Evolutionary conservation across 2,113 vertebrate genomes (phyloP).

Genomic region (Catharus minimus): DNA sequence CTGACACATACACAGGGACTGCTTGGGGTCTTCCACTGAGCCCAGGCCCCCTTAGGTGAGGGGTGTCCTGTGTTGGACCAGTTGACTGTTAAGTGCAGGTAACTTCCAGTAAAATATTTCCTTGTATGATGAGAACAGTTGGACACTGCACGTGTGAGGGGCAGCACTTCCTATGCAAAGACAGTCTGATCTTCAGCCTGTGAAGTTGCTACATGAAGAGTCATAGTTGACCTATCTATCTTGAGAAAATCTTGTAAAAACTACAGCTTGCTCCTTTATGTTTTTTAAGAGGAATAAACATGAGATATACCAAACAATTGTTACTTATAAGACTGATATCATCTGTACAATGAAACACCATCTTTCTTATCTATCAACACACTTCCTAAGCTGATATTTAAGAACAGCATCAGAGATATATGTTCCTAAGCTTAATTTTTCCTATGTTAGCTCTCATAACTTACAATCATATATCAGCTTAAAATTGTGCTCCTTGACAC

Average conservation of each 20-base stretch:
- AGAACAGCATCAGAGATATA: background rate
- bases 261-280: background rate
- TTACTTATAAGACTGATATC: background rate
- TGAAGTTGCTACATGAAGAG: background rate
- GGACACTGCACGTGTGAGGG: background rate
- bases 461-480: background rate
- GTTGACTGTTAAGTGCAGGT: background rate
- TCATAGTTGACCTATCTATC: background rate
- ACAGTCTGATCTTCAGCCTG: background rate
- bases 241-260: background rate
- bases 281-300: background rate
- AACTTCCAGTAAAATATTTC: background rate
- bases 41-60: background rate
- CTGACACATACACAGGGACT: background rate
- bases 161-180: background rate
- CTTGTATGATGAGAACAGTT: background rate
- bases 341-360: background rate
- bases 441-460: background rate
- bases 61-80: background rate
- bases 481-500: background rate
- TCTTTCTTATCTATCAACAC: background rate
- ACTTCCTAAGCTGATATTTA: background rate
- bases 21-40: background rate
- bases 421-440: background rate
- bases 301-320: rapidly evolving